Percentiles rank a stretch among this genome's conserved stretches.
These are phyloP conservation scores for Microctenopoma stevenorrisi DNA, from an alignment of 2,797 vertebrate species.

Conservation along the genomic window DNA sequence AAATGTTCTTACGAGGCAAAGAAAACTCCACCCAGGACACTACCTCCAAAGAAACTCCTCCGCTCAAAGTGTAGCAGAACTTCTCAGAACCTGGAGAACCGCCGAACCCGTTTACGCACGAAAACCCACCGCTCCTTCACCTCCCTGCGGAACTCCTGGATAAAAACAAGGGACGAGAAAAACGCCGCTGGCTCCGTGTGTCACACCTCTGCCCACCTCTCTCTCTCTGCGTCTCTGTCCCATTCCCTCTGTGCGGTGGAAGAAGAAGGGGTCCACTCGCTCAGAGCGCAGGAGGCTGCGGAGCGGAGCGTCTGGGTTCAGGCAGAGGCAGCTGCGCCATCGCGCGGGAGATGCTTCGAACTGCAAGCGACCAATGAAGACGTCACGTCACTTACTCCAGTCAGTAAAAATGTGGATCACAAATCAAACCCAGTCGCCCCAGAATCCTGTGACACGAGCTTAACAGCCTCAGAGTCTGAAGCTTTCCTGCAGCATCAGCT, in stretches of 20 bases:
- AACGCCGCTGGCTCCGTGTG: slow-evolving; percentile 70
- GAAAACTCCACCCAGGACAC: slow-evolving; percentile 77
- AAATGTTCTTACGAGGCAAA: slow-evolving; percentile 76
- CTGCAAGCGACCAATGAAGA: slow-evolving; percentile 18
- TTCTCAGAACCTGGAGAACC: slow-evolving; percentile 56
- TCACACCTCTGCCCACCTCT: slow-evolving; percentile 82
- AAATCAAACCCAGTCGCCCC: too few species aligned
- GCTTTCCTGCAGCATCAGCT: too few species aligned
- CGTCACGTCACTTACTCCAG: too few species aligned
- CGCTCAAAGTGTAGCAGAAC: slow-evolving; percentile 65
- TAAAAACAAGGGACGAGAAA: slow-evolving; percentile 61
- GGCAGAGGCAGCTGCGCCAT: slow-evolving; percentile 84
- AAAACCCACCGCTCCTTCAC: slow-evolving; percentile 43
- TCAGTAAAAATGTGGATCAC: too few species aligned
- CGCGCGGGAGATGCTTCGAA: slow-evolving; percentile 62
- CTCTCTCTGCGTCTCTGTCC: slow-evolving; percentile 63
- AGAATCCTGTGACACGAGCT: too few species aligned
- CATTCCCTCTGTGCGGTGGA: slow-evolving; percentile 73
- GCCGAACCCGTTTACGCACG: slow-evolving; percentile 65
- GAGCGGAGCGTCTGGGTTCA: slow-evolving; percentile 73
- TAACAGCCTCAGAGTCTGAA: too few species aligned
- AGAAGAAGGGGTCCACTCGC: slow-evolving; percentile 80
- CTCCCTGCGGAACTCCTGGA: slow-evolving; percentile 46
- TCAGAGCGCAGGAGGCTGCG: slow-evolving; percentile 61
- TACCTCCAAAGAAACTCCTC: slow-evolving; percentile 71